Evolutionary conservation across 2,113 vertebrate species (phyloP), one percentile per base, ranked within the genome.

Genomic region (Clarias macrocephalus): DNA sequence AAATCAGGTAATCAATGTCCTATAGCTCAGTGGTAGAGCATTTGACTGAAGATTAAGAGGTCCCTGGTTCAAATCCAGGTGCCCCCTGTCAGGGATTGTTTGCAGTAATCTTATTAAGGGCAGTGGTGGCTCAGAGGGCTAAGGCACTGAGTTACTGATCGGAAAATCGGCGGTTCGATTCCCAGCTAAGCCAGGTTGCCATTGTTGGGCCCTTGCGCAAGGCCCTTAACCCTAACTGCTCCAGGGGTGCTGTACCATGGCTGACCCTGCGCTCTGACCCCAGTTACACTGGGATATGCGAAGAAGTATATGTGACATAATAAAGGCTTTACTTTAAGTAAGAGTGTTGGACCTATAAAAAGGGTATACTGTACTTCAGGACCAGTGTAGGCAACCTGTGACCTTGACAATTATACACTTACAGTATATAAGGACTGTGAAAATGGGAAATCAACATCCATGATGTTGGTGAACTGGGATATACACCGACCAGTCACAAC

Each of bases 1-100:
- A 7, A 18, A 18, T 18, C 66, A 72, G 11, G 11, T 75, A 13
- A 52, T 6, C 10, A 48, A 23, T 73, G 8, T n/a, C n/a, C n/a
- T 96, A 96, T 96, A 96, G 95, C 95, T 97, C 95, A 97, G 96
- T 96, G 95, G 95, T 95, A 96, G 96, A 95, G 93, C 93, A 94
- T 89, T 95, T 97, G 95, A 96, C 95, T 96, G 94, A 94, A 96
- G 95, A 93, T 95, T 95, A 96, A 96, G 91, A 94, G 93, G 95
- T 96, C 95, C 90, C 94, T 89, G 93, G 95, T 96, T 97, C 96
- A 97, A 70, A 33, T 70, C 66, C 5, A 12, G 28, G 28, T 70
- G n/a, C 11, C n/a, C 65, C 65, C 65, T 66, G 21, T 23, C 21
- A 6, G 5, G 25, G 2, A 7, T 63, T n/a, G n/a, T n/a, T n/a